phyloP scores from a whole-genome alignment of 2,888 invertebrate genomes.

The Oegoconia quadripuncta region DNA sequence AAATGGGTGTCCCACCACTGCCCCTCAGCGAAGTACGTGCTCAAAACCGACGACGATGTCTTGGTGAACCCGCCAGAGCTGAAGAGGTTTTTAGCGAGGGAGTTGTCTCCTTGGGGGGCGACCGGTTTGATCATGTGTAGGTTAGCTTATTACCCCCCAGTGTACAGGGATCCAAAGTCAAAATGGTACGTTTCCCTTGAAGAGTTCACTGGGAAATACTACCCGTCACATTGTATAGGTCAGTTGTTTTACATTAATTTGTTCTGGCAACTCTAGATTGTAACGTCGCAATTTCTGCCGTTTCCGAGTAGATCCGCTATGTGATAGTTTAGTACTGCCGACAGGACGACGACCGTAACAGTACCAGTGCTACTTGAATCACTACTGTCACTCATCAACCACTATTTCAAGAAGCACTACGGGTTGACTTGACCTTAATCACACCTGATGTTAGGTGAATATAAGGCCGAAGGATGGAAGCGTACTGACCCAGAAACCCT shows the following conservation, averaged over 20 bases:
- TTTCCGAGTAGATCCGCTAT: not conserved
- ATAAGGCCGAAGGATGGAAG: too few relatives aligned
- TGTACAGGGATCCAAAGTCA: not conserved
- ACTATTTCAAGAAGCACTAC: too few relatives aligned
- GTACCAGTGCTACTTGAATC: not conserved
- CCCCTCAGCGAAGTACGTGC: not conserved
- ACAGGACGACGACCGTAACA: not conserved
- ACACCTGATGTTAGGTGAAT: too few relatives aligned
- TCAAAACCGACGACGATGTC: not conserved
- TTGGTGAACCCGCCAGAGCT: not conserved
- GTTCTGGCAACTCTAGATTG: too few relatives aligned
- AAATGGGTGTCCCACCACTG: slow-evolving; percentile 1
- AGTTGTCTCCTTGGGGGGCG: not conserved
- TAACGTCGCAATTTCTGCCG: too few relatives aligned
- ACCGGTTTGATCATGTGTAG: not conserved
- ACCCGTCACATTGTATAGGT: not conserved
- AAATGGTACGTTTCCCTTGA: not conserved
- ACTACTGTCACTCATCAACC: too few relatives aligned
- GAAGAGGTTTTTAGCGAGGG: not conserved
- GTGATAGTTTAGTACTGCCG: not conserved
- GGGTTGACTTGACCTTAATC: too few relatives aligned
- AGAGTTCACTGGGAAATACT: not conserved
- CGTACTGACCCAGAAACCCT: too few relatives aligned
- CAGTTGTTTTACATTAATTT: too few relatives aligned
- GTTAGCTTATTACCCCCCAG: not conserved